Percentiles rank a stretch among this genome's conserved stretches.
phyloP scores from a whole-genome alignment of 1,140 invertebrate genomes.

The Chelonus insularis region DNA sequence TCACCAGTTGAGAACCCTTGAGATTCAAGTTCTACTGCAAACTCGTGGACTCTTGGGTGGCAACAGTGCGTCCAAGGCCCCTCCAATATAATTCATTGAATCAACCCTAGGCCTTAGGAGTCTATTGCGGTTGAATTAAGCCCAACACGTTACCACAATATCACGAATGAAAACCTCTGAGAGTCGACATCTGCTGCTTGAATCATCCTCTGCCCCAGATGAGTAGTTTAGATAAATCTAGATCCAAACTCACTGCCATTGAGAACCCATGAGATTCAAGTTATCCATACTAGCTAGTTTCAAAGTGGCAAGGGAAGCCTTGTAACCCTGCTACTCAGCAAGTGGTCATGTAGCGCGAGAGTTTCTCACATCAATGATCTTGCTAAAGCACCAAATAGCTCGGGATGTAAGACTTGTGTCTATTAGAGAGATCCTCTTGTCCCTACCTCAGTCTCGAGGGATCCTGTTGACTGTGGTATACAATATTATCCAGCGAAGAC shows the following conservation, averaged over 20 bases:
- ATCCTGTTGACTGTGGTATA: too few relatives aligned
- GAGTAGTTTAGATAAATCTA: conserved; percentile 1
- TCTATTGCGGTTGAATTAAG: conserved; percentile 3
- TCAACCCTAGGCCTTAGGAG: conserved; percentile 14
- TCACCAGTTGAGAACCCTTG: conserved; percentile 52
- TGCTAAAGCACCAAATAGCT: too few relatives aligned
- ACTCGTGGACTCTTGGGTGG: conserved; percentile 20
- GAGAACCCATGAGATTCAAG: conserved; percentile 56
- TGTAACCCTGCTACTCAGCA: too few relatives aligned
- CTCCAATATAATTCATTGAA: conserved; percentile 20
- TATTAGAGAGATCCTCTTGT: too few relatives aligned
- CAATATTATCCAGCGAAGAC: too few relatives aligned
- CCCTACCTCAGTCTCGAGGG: too few relatives aligned
- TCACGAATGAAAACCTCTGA: background rate
- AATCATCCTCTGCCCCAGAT: background rate
- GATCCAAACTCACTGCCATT: conserved; percentile 30
- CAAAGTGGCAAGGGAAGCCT: too few relatives aligned
- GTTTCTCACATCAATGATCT: too few relatives aligned
- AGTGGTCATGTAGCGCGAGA: too few relatives aligned
- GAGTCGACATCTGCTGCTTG: background rate
- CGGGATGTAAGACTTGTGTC: too few relatives aligned
- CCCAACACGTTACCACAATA: background rate
- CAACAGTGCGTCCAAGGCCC: conserved; percentile 18
- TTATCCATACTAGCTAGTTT: too few relatives aligned
- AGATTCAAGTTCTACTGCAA: conserved; percentile 55